phyloP scores from a whole-genome alignment of 1,140 invertebrate genomes.

The Sinella curviseta region DNA sequence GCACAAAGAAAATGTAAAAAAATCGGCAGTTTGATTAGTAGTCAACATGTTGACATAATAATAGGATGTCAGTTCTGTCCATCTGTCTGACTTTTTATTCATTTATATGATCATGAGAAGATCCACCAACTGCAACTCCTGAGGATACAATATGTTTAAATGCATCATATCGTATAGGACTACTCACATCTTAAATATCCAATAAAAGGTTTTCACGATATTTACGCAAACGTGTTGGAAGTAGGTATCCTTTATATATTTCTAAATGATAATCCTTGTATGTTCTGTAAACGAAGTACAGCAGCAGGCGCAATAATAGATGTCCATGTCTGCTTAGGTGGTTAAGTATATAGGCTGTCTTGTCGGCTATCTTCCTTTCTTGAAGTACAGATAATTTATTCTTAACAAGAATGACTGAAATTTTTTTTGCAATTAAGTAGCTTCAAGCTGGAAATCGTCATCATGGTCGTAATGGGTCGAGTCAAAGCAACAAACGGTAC shows the following conservation, averaged over 20 bases:
- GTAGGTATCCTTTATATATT: not conserved
- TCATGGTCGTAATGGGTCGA: not conserved
- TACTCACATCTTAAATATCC: too few relatives aligned
- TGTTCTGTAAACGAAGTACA: not conserved
- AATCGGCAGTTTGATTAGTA: constrained; percentile 19
- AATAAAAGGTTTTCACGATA: too few relatives aligned
- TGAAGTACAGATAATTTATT: constrained; percentile 8
- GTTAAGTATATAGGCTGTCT: too few relatives aligned
- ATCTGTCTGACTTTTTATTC: not conserved
- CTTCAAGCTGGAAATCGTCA: not conserved
- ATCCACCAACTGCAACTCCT: not conserved
- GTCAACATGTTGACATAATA: constrained; percentile 26
- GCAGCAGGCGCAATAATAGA: too few relatives aligned
- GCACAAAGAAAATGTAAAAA: not conserved
- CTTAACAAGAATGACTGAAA: not conserved
- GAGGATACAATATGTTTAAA: too few relatives aligned
- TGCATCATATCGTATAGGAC: too few relatives aligned
- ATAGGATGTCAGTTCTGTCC: constrained; percentile 17
- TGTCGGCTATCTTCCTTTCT: too few relatives aligned
- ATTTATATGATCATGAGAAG: not conserved
- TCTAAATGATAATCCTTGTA: too few relatives aligned
- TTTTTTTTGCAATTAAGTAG: constrained; percentile 13
- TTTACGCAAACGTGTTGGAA: not conserved
- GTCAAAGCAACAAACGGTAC: not conserved
- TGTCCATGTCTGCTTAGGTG: too few relatives aligned